Evolutionary conservation across 1,140 invertebrate species (phyloP).

Genomic region (Trinorchestia longiramus): DNA sequence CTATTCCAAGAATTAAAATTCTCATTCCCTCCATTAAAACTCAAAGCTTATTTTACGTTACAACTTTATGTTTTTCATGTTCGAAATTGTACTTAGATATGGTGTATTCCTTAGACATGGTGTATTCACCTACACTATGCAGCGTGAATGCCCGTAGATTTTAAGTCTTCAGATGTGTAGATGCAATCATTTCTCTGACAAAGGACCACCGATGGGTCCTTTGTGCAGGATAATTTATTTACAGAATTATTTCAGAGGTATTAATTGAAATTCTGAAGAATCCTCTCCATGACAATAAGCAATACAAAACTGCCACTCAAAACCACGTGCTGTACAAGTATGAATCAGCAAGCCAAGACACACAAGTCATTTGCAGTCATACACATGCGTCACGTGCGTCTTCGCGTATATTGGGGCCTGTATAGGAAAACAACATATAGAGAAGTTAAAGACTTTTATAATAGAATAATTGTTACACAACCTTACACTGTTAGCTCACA

Average conservation of each 20-base stretch:
- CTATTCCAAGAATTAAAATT: neutral
- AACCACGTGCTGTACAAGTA: neutral
- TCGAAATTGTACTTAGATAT: too few species aligned
- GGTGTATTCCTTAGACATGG: neutral
- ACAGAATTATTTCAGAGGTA: neutral
- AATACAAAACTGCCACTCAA: neutral
- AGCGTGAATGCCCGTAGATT: neutral
- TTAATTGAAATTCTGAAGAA: neutral
- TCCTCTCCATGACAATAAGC: neutral
- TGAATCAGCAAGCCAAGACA: neutral
- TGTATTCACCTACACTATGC: too few species aligned
- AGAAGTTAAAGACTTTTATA: neutral
- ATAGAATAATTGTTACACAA: neutral
- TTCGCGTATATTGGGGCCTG: neutral
- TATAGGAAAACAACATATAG: neutral
- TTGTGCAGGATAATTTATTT: neutral
- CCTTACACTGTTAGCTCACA: neutral
- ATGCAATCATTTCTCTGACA: neutral
- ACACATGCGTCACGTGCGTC: neutral
- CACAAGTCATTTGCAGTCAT: neutral
- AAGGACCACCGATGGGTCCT: neutral
- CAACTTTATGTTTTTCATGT: neutral
- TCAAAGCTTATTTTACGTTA: neutral
- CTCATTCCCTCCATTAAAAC: too few species aligned
- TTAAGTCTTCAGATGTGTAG: neutral